Evolutionary conservation across 2,797 vertebrate genomes (phyloP), one percentile per base, ranked within the genome.

Genomic region (Urophycis tenuis): DNA sequence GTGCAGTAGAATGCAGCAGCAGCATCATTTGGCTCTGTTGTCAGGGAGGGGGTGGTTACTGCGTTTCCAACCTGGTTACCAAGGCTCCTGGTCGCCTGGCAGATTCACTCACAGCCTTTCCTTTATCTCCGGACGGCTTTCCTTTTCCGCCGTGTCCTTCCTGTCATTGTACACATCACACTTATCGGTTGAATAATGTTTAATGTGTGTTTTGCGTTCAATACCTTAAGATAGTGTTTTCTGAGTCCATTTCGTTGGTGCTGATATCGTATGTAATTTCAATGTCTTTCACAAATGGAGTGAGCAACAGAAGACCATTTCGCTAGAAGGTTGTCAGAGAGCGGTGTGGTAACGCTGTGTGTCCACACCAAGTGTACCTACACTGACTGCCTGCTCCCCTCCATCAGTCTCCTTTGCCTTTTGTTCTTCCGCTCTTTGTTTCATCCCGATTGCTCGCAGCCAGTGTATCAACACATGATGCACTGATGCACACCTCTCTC

Each of bases 1-100:
- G 29, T 78, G 81, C 75, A 78, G 87, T 83, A 86, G 78, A 81
- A 78, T 77, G 74, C 79, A 78, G 84, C 80, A 81, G 83, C 77
- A 83, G 76, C 76, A 82, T 84, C 77, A 85, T 80, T 87, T 35
- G 76, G 77, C 72, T 77, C 53, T 14, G 80, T 86, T 81, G 84
- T 81, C 77, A 82, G 78, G 81, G 77, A 83, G 64, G 71, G 74
- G 74, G 71, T 39, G 75, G 85, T 81, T 84, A 81, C 83, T 3
- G 30, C 33, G 72, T 82, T 83, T 75, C 83, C 77, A 76, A 74
- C 75, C 76, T 80, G 84, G 67, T 78, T 83, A 75, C 73, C 45
- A 30, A 49, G 81, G 75, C 72, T 71, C 34, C 77, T 60, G 19
- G 74, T 83, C 79, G 81, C 75, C 75, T 80, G 64, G 78, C 72